A percentile compares a stretch with the other conserved stretches of the same genome.
Evolutionary conservation across 2,797 vertebrate genomes (phyloP).

Genomic region (Denticeps clupeoides): DNA sequence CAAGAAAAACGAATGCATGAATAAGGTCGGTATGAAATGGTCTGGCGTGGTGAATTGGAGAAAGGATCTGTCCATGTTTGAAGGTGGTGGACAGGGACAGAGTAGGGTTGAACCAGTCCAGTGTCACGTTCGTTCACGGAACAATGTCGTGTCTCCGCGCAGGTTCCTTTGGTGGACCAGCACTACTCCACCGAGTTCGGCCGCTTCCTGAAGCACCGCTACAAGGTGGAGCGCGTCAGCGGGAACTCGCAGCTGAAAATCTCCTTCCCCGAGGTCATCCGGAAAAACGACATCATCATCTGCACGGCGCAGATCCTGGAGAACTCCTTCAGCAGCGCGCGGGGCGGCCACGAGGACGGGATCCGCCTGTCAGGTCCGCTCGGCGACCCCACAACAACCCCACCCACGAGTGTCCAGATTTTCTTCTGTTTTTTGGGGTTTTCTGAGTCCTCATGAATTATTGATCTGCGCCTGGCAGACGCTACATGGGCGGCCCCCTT

Average conservation of each 20-base stretch:
- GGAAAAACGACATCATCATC: conserved; percentile 74
- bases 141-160: conserved; percentile 10
- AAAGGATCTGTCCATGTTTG: no score
- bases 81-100: no score
- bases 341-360: conserved; percentile 67
- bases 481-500: background rate
- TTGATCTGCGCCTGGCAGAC: background rate
- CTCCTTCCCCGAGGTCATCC: conserved; percentile 77
- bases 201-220: conserved; percentile 66
- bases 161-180: conserved; percentile 89
- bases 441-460: background rate
- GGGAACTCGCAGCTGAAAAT: conserved; percentile 84
- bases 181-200: conserved; percentile 76
- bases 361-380: conserved; percentile 71
- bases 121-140: no score
- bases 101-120: no score
- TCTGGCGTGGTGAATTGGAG: no score
- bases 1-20: no score
- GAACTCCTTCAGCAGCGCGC: conserved; percentile 70
- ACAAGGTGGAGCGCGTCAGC: conserved; percentile 72
- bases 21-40: no score
- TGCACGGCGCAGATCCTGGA: conserved; percentile 94
- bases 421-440: background rate
- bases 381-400: background rate
- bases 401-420: background rate